Evolutionary conservation across 2,888 invertebrate genomes (phyloP), one percentile per base, ranked within the genome.

Genomic region (Auanema freiburgensis): DNA sequence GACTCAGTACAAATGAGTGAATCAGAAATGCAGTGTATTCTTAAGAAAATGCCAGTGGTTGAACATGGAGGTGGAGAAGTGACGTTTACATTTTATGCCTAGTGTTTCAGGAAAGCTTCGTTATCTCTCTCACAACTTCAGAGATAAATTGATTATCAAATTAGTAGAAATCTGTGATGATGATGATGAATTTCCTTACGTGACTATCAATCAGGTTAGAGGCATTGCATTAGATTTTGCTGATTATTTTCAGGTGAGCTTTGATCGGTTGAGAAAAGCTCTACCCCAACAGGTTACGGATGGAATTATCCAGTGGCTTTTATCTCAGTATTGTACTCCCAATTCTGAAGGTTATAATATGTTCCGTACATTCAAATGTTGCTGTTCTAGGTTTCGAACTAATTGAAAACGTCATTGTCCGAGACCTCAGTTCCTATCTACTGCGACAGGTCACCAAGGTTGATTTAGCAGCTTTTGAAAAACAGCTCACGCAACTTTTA

Each of bases 1-100:
- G 57, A 59, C 25, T n/a, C 25, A 1, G 50, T 65, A 8, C 55
- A 51, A 14, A 65, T 65, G 65, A 65, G 65, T 24, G 65, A 65
- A 50, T 16, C 21, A 10, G 51, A 65, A 42, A 50, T 65, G 33
- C 2, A 42, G 23, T 16, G 23, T 2, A 53, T 49, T 8, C 16
- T 65, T 2, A 23, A 46, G 42, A 14, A 51, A 5, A 55, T 65
- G 65, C 65, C 65, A 5, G 65, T 65, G 41, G 50, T 65, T 46
- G 60, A 59, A 18, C 59, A 59, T 18, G n/a, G 58, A 33, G 64
- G 64, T 64, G 42, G 6, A 8, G 21, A 3, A 1, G n/a, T 11
- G 2, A 21, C 40, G 16, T 56, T 10, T n/a, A 23, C 14, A 3
- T 23, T 25, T 1, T 1, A 33, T 18, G 12, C 21, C 24, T 16